A percentile compares a stretch with the other conserved stretches of the same genome.
Evolutionary conservation across 2,797 vertebrate genomes (phyloP).

Genomic region (Echiichthys vipera): DNA sequence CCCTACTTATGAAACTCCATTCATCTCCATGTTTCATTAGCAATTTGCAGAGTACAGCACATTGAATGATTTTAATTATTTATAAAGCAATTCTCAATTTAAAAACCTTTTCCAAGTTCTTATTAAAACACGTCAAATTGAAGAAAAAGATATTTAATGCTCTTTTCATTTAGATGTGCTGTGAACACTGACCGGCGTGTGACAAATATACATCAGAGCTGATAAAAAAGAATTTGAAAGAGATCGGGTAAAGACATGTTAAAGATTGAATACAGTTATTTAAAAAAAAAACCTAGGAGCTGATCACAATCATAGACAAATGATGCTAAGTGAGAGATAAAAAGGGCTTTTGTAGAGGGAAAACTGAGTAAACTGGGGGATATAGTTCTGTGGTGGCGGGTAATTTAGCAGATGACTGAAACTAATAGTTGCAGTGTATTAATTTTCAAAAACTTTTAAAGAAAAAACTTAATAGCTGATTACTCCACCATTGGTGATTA

Average conservation of each 20-base stretch:
- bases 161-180: no score
- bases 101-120: background rate
- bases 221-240: background rate
- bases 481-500: constrained; percentile 7
- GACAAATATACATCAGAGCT: background rate
- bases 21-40: background rate
- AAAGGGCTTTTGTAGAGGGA: background rate
- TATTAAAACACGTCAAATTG: background rate
- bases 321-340: background rate
- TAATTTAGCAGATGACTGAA: constrained; percentile 6
- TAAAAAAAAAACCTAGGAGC: background rate
- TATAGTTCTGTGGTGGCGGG: background rate
- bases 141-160: background rate
- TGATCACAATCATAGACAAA: background rate
- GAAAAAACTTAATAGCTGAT: background rate
- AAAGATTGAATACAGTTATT: background rate
- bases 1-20: background rate
- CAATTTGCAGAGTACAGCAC: background rate
- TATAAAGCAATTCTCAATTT: background rate
- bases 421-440: background rate
- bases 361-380: background rate
- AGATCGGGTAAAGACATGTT: background rate
- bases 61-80: background rate
- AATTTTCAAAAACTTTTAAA: background rate
- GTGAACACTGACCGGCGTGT: no score